Evolutionary conservation across 2,797 vertebrate genomes (phyloP).

Genomic region (Pseudopleuronectes americanus): DNA sequence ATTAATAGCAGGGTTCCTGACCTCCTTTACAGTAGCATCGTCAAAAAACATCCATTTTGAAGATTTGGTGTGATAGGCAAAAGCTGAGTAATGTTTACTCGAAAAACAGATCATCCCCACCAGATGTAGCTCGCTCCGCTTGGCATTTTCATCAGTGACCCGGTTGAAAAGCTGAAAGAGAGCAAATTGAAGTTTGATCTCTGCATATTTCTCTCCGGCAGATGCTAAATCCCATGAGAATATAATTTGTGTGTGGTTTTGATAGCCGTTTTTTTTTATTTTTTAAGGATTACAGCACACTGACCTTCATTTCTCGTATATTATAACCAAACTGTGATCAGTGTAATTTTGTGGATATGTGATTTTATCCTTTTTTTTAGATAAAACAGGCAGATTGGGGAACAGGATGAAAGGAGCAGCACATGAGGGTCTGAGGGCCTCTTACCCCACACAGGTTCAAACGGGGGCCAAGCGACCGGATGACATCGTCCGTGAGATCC

Average conservation of each 20-base stretch:
- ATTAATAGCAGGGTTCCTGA: slow-evolving; percentile 64
- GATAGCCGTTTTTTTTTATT: background rate
- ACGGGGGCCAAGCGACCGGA: slow-evolving; percentile 90
- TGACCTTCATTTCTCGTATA: background rate
- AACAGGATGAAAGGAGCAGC: background rate
- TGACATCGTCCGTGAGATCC: slow-evolving; percentile 94
- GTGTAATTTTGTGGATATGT: background rate
- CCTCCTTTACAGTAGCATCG: slow-evolving; percentile 98
- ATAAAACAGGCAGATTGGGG: background rate
- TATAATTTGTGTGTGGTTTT: slow-evolving; percentile 21
- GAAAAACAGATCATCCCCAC: slow-evolving; percentile 99
- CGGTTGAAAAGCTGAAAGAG: slow-evolving; percentile 93
- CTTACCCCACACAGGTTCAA: slow-evolving; percentile 94
- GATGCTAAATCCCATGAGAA: slow-evolving; percentile 45
- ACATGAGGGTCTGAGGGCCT: background rate
- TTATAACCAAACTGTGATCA: slow-evolving; percentile 1
- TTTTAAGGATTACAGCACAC: background rate
- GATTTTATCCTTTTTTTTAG: background rate
- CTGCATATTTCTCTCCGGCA: slow-evolving; percentile 15
- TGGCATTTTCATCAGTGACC: slow-evolving; percentile 96
- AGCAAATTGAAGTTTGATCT: slow-evolving; percentile 53
- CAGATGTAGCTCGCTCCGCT: slow-evolving; percentile 92
- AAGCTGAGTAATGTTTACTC: slow-evolving; percentile 97
- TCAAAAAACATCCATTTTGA: slow-evolving; percentile 99
- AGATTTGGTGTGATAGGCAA: slow-evolving; percentile 97